Percentiles rank a stretch among this genome's conserved stretches.
Conservation (phyloP, 2,888 invertebrate genomes). For the Antheraea yamamai region DNA sequence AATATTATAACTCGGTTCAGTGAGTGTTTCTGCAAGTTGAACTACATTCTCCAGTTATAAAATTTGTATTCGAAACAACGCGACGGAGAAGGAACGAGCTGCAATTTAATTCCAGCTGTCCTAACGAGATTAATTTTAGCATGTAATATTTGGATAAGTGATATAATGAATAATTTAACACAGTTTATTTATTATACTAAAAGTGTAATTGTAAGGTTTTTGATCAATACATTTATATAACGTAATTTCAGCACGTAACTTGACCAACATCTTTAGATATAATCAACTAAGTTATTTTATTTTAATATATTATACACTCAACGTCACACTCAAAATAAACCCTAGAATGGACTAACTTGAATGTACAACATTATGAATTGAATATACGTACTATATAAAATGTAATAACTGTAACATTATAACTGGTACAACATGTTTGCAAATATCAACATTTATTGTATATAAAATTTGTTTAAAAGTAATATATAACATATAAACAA, state of each 20-base stretch:
- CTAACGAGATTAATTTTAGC: slow-evolving; percentile 14
- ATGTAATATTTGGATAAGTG: not conserved
- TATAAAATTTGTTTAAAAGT: too few relatives aligned
- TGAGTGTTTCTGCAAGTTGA: slow-evolving; percentile 30
- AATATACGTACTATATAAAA: too few relatives aligned
- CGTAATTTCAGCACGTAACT: not conserved
- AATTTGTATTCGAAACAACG: slow-evolving; percentile 26
- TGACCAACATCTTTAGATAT: not conserved
- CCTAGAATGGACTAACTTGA: too few relatives aligned
- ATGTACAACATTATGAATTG: too few relatives aligned
- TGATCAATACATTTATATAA: not conserved
- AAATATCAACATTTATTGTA: too few relatives aligned
- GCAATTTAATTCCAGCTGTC: slow-evolving; percentile 20
- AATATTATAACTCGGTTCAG: slow-evolving; percentile 45
- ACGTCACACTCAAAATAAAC: too few relatives aligned
- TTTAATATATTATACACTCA: too few relatives aligned
- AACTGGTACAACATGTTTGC: too few relatives aligned
- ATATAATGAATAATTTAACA: not conserved
- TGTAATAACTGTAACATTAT: too few relatives aligned
- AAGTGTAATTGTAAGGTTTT: not conserved
- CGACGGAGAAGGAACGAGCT: slow-evolving; percentile 21
- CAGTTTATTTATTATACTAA: not conserved
- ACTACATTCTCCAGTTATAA: slow-evolving; percentile 32
- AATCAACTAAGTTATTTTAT: too few relatives aligned
- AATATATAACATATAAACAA: too few relatives aligned